These are phyloP conservation scores for Cyphomyrus discorhynchus DNA, from an alignment of 2,113 vertebrate genomes.

Conservation along the genomic window DNA sequence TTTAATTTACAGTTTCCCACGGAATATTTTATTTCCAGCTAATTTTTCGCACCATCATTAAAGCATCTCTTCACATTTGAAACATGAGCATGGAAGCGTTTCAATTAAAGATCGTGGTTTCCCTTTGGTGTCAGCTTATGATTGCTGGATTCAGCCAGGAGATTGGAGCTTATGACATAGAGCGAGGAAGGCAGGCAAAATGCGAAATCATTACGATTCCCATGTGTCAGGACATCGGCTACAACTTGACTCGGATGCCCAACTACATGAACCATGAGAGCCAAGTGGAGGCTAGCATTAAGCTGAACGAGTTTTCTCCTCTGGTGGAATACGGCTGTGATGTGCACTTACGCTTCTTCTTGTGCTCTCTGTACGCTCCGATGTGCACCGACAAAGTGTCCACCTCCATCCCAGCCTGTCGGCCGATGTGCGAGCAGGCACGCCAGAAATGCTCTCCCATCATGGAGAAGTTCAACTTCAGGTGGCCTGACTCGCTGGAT, in stretches of 20 bases:
- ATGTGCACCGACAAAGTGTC: conserved; percentile 85
- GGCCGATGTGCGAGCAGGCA: conserved; percentile 83
- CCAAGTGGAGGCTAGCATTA: conserved; percentile 71
- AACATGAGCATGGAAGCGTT: conserved; percentile 24
- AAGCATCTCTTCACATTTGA: background rate
- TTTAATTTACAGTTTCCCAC: background rate
- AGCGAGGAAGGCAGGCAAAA: conserved; percentile 62
- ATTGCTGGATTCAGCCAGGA: conserved; percentile 55
- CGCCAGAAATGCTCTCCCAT: conserved; percentile 75
- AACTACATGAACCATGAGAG: conserved; percentile 77
- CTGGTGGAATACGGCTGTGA: conserved; percentile 82
- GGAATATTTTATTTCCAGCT: conserved; percentile 3
- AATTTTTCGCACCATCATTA: background rate
- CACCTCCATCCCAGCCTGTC: conserved; percentile 77
- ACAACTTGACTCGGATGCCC: conserved; percentile 83
- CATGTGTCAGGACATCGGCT: conserved; percentile 82
- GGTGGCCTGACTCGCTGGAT: conserved; percentile 78
- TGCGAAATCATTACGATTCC: conserved; percentile 76
- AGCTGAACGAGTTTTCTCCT: conserved; percentile 76
- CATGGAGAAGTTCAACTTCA: conserved; percentile 77
- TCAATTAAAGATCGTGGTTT: conserved; percentile 25
- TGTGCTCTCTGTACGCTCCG: conserved; percentile 80
- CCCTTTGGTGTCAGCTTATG: conserved; percentile 54
- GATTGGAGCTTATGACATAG: conserved; percentile 64
- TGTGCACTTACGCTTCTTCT: conserved; percentile 79